Evolutionary conservation across 2,113 vertebrate species (phyloP).

Genomic region (Agapornis roseicollis): DNA sequence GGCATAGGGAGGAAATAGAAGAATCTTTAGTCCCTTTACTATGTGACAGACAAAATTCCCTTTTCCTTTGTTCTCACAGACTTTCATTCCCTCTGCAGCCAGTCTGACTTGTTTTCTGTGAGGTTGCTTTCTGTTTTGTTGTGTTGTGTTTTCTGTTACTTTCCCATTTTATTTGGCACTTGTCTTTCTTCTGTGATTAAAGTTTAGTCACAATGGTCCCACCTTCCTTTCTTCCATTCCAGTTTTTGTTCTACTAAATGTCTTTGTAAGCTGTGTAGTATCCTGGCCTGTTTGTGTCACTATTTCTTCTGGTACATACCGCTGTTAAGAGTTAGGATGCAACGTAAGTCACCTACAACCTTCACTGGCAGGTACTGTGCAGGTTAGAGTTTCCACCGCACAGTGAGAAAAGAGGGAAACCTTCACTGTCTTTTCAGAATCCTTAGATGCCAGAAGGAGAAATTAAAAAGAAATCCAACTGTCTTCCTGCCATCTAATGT

Average conservation of each 20-base stretch:
- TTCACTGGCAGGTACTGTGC: background rate
- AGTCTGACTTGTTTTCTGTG: background rate
- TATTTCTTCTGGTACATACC: background rate
- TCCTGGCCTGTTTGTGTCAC: background rate
- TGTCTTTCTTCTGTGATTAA: background rate
- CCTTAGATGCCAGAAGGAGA: background rate
- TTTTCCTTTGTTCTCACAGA: background rate
- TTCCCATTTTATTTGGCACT: background rate
- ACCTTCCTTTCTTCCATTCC: background rate
- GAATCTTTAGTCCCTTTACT: background rate
- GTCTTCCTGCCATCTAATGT: background rate
- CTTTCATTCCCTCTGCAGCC: background rate
- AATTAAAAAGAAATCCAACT: background rate
- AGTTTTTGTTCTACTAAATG: background rate
- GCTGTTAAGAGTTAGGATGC: background rate
- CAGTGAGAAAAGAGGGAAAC: background rate
- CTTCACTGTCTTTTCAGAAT: background rate
- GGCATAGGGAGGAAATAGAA: background rate
- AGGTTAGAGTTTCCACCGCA: background rate
- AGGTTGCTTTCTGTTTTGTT: background rate
- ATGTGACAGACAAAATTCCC: background rate
- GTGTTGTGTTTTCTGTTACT: background rate
- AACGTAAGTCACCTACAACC: background rate
- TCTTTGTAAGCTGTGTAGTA: background rate
- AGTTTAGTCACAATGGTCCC: background rate